These are phyloP conservation scores for Adelges cooleyi DNA, from an alignment of 1,140 invertebrate species.

Conservation along the genomic window DNA sequence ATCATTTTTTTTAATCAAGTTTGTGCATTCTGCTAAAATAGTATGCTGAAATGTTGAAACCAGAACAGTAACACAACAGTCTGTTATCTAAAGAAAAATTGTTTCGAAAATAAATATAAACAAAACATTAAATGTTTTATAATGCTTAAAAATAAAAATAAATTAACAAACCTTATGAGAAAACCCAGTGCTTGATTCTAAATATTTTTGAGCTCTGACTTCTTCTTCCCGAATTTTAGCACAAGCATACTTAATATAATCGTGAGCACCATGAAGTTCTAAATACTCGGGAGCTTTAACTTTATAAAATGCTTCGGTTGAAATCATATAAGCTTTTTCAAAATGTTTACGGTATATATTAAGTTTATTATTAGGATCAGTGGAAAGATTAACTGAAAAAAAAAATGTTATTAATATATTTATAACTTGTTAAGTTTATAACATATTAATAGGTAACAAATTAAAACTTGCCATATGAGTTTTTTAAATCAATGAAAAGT, in stretches of 20 bases:
- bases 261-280: constrained; percentile 81
- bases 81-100: constrained; percentile 50
- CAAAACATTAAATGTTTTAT: neutral
- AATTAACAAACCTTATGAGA: constrained; percentile 46
- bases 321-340: constrained; percentile 88
- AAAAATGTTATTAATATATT: constrained; percentile 31
- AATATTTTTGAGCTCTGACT: constrained; percentile 77
- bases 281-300: constrained; percentile 87
- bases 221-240: constrained; percentile 91
- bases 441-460: neutral
- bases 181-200: constrained; percentile 81
- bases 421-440: neutral
- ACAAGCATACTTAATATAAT: constrained; percentile 96
- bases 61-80: constrained; percentile 86
- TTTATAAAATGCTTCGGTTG: constrained; percentile 86
- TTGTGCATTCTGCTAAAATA: constrained; percentile 85
- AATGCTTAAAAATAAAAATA: too few species aligned
- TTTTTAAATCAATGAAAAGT: constrained; percentile 88
- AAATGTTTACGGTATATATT: constrained; percentile 96
- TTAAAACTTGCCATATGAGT: constrained; percentile 73
- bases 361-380: constrained; percentile 81
- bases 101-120: neutral
- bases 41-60: constrained; percentile 83
- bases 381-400: constrained; percentile 89
- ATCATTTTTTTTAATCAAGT: constrained; percentile 86